These are phyloP conservation scores for Mugil cephalus DNA, from an alignment of 2,113 vertebrate species.

Conservation along the genomic window DNA sequence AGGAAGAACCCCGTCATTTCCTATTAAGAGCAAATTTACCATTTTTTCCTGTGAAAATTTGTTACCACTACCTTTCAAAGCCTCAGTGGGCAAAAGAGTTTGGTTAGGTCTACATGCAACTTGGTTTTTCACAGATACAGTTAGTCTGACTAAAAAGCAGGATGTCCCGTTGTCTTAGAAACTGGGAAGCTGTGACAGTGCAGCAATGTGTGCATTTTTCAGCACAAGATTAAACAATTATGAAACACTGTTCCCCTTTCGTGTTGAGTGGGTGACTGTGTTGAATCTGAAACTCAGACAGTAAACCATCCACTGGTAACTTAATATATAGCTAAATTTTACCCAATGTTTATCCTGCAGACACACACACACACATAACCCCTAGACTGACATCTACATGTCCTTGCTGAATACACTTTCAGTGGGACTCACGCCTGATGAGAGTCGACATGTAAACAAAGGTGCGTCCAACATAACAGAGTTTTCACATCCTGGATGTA, in stretches of 20 bases:
- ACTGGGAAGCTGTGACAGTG: neutral
- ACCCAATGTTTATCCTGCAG: neutral
- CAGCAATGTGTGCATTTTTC: neutral
- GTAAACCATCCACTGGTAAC: neutral
- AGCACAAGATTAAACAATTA: conserved; percentile 6
- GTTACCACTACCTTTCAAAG: neutral
- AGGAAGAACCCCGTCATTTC: too few species aligned
- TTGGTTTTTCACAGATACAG: neutral
- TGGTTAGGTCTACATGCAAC: neutral
- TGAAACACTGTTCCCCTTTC: neutral
- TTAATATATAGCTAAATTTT: neutral
- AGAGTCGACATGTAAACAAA: conserved; percentile 12
- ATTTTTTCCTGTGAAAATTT: neutral
- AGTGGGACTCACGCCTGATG: neutral
- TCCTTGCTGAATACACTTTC: neutral
- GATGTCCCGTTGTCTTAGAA: neutral
- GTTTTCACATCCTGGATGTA: conserved; percentile 15
- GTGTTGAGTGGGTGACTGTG: neutral
- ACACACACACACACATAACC: neutral
- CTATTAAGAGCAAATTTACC: too few species aligned
- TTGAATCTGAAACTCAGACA: neutral
- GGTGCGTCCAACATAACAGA: conserved; percentile 13
- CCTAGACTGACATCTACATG: neutral
- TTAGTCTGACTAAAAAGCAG: neutral
- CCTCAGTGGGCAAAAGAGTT: neutral